phyloP scores from a whole-genome alignment of 2,888 invertebrate species.

The Drosophila nr. fundita region DNA sequence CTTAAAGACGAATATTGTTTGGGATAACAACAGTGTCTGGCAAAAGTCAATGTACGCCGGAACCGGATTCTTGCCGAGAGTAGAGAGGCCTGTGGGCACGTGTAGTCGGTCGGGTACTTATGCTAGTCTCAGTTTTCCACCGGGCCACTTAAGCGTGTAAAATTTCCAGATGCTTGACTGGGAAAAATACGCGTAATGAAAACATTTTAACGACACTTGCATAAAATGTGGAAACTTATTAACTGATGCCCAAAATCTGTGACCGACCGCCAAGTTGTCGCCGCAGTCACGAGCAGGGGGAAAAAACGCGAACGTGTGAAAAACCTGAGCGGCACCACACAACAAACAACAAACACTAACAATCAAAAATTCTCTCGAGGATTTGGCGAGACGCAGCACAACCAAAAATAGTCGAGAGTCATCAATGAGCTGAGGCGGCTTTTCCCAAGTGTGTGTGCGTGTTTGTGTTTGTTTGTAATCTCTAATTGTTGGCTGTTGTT shows the following conservation, averaged over 20 bases:
- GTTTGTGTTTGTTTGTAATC: conserved; percentile 43
- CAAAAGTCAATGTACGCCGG: conserved; percentile 71
- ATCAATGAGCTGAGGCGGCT: conserved; percentile 50
- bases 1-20: conserved; percentile 56
- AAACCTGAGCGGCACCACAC: conserved; percentile 57
- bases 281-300: conserved; percentile 38
- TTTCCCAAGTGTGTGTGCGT: conserved; percentile 25
- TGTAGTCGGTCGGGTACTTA: conserved; percentile 38
- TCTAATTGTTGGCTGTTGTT: conserved; percentile 22
- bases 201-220: conserved; percentile 74
- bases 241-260: conserved; percentile 64
- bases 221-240: conserved; percentile 81
- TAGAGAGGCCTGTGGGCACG: conserved; percentile 51
- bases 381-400: conserved; percentile 65
- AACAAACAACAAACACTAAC: conserved; percentile 35
- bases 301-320: conserved; percentile 75
- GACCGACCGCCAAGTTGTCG: conserved; percentile 54
- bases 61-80: conserved; percentile 44
- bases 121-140: conserved; percentile 38
- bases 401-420: conserved; percentile 67
- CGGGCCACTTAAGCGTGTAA: conserved; percentile 68
- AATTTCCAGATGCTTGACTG: conserved; percentile 61
- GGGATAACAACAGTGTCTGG: conserved; percentile 57
- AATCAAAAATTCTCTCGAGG: conserved; percentile 58
- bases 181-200: conserved; percentile 33